Conservation (phyloP, 2,797 vertebrate genomes). For the Coccyzus lansbergi region DNA sequence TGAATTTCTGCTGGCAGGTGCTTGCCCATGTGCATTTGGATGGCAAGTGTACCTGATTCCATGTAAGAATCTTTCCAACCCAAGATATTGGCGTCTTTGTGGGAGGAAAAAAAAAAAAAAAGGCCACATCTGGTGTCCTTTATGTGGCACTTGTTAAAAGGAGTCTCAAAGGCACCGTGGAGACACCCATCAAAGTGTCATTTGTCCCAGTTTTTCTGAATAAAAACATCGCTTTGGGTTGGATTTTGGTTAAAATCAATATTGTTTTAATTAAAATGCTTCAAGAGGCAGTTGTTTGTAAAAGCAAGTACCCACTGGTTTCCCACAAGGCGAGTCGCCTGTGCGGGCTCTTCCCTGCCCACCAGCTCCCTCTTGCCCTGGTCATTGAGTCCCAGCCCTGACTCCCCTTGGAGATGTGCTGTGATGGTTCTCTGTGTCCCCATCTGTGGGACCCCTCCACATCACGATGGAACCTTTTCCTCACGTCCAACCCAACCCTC, state of each 20-base stretch:
- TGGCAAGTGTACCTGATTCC: background rate
- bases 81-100: background rate
- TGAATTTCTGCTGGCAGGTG: background rate
- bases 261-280: conserved; percentile 47
- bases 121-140: background rate
- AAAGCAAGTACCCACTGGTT: background rate
- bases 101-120: background rate
- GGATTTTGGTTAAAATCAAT: background rate
- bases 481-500: too few species aligned
- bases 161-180: background rate
- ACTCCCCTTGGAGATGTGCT: background rate
- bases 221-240: background rate
- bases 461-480: fast-evolving
- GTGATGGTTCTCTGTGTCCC: background rate
- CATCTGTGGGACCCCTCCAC: background rate
- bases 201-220: background rate
- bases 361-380: background rate
- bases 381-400: fast-evolving
- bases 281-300: background rate
- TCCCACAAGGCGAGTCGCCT: fast-evolving
- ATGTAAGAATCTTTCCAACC: background rate
- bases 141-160: background rate
- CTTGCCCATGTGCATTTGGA: background rate
- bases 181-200: background rate
- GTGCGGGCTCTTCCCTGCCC: background rate